A percentile compares a stretch with the other conserved stretches of the same genome.
phyloP scores from a whole-genome alignment of 92 coral and sea anemone genomes.

The Epizoanthus stellaris region DNA sequence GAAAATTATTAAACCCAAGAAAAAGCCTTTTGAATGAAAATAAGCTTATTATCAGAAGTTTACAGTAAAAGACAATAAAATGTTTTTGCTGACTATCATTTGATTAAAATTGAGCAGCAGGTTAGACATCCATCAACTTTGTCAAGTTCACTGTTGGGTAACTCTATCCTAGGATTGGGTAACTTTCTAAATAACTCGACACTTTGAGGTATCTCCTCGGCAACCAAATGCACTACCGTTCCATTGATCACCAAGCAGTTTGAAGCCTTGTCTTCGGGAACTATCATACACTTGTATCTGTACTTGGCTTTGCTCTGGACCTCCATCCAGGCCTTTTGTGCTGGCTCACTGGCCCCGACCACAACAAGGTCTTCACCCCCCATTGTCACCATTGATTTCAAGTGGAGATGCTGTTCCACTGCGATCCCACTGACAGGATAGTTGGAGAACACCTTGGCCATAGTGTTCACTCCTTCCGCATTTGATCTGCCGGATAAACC shows the following conservation, averaged over 20 bases:
- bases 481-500: slow-evolving; percentile 81
- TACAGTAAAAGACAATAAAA: no score
- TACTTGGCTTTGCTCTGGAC: slow-evolving; percentile 68
- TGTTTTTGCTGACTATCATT: slow-evolving; percentile 4
- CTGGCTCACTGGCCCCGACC: slow-evolving; percentile 69
- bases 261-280: slow-evolving; percentile 84
- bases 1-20: not conserved
- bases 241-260: slow-evolving; percentile 89
- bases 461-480: slow-evolving; percentile 63
- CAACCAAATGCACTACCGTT: slow-evolving; percentile 70
- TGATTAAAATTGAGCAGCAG: slow-evolving; percentile 76
- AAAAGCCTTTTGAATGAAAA: not conserved
- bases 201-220: slow-evolving; percentile 75
- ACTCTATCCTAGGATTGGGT: slow-evolving; percentile 69
- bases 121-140: slow-evolving; percentile 94
- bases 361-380: slow-evolving; percentile 71
- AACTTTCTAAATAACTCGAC: slow-evolving; percentile 53
- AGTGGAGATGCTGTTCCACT: slow-evolving; percentile 70
- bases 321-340: slow-evolving; percentile 74
- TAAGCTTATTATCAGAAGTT: not conserved
- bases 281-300: slow-evolving; percentile 69
- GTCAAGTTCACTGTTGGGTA: slow-evolving; percentile 75
- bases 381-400: slow-evolving; percentile 91
- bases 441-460: slow-evolving; percentile 79
- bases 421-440: slow-evolving; percentile 74